Evolutionary conservation across 2,888 invertebrate species (phyloP), one percentile per base, ranked within the genome.

Genomic region (Lasioglossum vierecki): DNA sequence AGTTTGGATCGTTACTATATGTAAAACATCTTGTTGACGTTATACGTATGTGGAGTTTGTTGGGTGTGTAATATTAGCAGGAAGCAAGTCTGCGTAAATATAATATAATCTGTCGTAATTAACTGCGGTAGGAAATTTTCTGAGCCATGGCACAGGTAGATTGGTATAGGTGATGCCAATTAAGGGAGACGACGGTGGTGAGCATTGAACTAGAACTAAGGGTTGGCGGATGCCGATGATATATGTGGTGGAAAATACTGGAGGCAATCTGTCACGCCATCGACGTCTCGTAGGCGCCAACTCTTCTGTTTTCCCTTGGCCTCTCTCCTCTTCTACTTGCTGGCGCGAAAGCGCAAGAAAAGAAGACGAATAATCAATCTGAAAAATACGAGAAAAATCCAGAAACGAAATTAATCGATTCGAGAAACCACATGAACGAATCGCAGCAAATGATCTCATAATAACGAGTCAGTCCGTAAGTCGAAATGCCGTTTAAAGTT

Each of bases 211-310:
- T 92, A 92, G 93, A 95, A 94, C 93, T 92, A 94, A 94, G 90
- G 92, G 92, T 84, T 92, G 89, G 88, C 88, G 91, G 90, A 88
- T 92, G 89, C 91, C 91, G 92, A 93, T 95, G 94, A 95, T 95
- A 92, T 94, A 95, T 94, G 94, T 95, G 93, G 94, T 94, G 94
- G 94, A 95, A 95, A 94, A 94, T 95, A 94, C 93, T 91, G 90
- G 91, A 92, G 91, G 92, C 93, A 95, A 95, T 95, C 94, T 94
- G 94, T 95, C 94, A 94, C 92, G 91, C 92, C 89, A 94, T 95
- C 94, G 94, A 94, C 94, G 92, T 93, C 92, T 92, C 86, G 80
- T 83, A 91, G 91, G 89, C 91, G 90, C 88, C 90, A 63, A 60
- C 79, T 76, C 76, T 81, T 79, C 86, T 73, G 66, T 66, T 74